Evolutionary conservation across 2,113 vertebrate genomes (phyloP), one percentile per base, ranked within the genome.

Genomic region (Hystrix cristata): DNA sequence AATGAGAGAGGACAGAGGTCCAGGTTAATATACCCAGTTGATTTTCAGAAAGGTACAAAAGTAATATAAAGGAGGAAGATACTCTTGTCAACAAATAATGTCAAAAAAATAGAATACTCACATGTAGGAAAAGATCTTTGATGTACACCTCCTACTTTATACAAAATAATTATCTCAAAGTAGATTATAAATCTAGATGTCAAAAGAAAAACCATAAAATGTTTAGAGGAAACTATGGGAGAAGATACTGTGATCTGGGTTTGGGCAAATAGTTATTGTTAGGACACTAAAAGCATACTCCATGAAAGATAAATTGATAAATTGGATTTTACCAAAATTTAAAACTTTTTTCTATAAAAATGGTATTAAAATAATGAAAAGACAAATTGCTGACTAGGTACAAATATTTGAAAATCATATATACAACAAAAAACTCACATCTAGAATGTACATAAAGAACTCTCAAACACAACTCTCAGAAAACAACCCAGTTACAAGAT

Each of bases 331-430:
- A 60, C 34, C 78, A 80, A 80, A 93, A 88, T 55, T 64, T 69
- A 62, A 62, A 91, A 69, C 21, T 60, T 84, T 48, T 88, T 69
- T 88, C 79, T 76, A 3, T 34, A 59, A 67, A 94, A 82, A 84
- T 65, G 25, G 13, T 64, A 5, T 43, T 71, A 87, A 72, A 57
- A 91, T 86, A 91, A 88, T 60, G 38, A 74, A 92, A 91, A 89
- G 46, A 91, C 43, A 88, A 80, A 55, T 15, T 55, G 18, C 3
- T 31, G 46, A 11, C 19, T 5, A 13, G 2, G 16, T 53, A 4
- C 67, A 38, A 72, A 31, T 31, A 13, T 59, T 55, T 93, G 60
- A n/a, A 43, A 57, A 16, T 29, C 14, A 6, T 16, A 10, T 43
- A 21, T 10, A 51, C 78, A 71, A 67, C 64, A 43, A 14, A 64